Percentiles rank a stretch among this genome's conserved stretches.
Conservation (phyloP, 2,797 vertebrate species). For the Saxicola maurus region DNA sequence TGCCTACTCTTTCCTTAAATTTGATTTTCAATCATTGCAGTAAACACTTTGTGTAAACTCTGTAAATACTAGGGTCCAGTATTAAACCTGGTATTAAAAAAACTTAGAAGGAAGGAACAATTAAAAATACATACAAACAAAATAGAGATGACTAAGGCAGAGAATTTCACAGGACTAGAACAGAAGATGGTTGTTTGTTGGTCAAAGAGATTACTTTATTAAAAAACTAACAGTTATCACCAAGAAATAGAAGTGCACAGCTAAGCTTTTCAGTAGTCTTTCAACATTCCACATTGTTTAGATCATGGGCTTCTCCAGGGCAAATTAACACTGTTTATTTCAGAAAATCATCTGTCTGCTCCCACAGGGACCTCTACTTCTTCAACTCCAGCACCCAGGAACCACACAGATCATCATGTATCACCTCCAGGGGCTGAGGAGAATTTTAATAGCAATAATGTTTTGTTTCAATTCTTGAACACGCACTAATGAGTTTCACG, state of each 20-base stretch:
- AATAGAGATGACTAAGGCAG: neutral
- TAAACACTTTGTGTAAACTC: neutral
- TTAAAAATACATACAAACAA: neutral
- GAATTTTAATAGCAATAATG: constrained; percentile 53
- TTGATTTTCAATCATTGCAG: neutral
- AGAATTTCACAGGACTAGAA: neutral
- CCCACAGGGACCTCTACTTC: neutral
- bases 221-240: neutral
- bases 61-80: neutral
- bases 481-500: constrained; percentile 42
- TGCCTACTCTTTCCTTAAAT: neutral
- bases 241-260: neutral
- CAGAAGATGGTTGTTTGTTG: accelerated
- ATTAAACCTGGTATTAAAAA: neutral
- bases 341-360: neutral
- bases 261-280: neutral
- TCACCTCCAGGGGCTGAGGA: constrained; percentile 43
- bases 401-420: constrained; percentile 1
- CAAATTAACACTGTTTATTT: constrained; percentile 30
- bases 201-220: neutral
- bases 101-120: neutral
- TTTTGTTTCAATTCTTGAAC: constrained; percentile 41
- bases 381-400: neutral
- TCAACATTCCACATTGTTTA: neutral
- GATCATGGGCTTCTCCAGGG: neutral